Base-by-base conservation (phyloP, 1,140 invertebrate genomes). In the Microvelia longipes region DNA sequence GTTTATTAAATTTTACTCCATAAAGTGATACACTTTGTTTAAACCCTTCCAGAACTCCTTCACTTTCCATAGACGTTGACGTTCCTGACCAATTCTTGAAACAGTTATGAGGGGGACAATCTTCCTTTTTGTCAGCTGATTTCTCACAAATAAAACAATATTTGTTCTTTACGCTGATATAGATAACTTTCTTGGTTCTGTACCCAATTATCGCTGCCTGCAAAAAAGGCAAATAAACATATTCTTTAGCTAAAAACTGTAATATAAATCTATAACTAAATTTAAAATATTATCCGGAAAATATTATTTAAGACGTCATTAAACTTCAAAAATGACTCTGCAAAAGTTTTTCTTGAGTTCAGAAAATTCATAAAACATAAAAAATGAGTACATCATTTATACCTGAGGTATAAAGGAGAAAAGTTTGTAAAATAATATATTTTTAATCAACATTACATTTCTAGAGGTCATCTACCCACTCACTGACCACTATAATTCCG, bases 121-220 rank as follows among this genome's bases (percentile, higher is more conserved):
- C 35, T 5, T 19, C 19, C 35, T 50, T 19, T 50, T 5, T 50
- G 5, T 50, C 19, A 50, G 35, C 35, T 11, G 35, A 5, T 50
- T 50, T 50, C 19, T 50, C 35, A 50, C 35, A 50, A 11, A 50
- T 50, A 50, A 19, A 50, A 50, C 35, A 50, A 77, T 75, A 62
- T 66, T 71, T 67, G 15, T 66, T 50, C 15, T 61, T 62, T 11
- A 72, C 69, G 13, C 69, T 75, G 25, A 78, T 71, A 65, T 74
- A 72, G 0, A 79, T 70, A 2, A 78, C 68, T 69, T 77, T 77
- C n/a, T 72, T 70, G 2, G 77, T 77, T 60, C 66, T n/a, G 24
- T 70, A 70, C 26, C 71, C 70, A 61, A 73, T 29, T 28, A 73
- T 69, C 13, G 71, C 71, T 66, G 71, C 75, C 72, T 73, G 67